These are phyloP conservation scores for Poliocrania exsul DNA, from an alignment of 2,797 vertebrate species.

Conservation along the genomic window DNA sequence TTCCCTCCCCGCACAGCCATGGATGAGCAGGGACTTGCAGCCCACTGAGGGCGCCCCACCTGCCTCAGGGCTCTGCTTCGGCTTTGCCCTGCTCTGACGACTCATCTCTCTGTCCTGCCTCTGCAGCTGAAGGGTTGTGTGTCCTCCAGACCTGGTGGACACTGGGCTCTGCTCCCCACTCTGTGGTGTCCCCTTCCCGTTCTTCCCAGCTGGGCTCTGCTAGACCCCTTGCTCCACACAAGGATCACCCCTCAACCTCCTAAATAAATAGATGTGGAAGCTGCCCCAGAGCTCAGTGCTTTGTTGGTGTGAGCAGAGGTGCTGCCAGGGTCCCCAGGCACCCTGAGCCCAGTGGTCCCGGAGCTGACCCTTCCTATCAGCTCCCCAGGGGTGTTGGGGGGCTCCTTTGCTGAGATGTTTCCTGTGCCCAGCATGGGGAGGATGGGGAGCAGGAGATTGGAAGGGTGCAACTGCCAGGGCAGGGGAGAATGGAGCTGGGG, in stretches of 20 bases:
- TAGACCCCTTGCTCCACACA: rapidly evolving
- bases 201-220: not conserved
- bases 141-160: not conserved
- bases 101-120: not conserved
- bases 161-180: not conserved
- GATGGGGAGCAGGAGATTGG: not conserved
- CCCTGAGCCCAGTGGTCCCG: not conserved
- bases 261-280: constrained; percentile 35
- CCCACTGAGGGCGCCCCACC: rapidly evolving
- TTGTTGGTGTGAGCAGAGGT: not conserved
- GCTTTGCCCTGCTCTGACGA: not conserved
- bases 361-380: not conserved
- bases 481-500: not conserved
- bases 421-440: not conserved
- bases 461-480: not conserved
- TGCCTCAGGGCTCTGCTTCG: rapidly evolving
- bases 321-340: not conserved
- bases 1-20: not conserved
- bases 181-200: rapidly evolving
- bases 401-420: not conserved
- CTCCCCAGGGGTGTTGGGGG: rapidly evolving
- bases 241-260: not conserved
- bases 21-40: not conserved
- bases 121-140: not conserved
- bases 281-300: not conserved